Evolutionary conservation across 2,888 invertebrate genomes (phyloP), one percentile per base, ranked within the genome.

Genomic region (Calliopum simillimum): DNA sequence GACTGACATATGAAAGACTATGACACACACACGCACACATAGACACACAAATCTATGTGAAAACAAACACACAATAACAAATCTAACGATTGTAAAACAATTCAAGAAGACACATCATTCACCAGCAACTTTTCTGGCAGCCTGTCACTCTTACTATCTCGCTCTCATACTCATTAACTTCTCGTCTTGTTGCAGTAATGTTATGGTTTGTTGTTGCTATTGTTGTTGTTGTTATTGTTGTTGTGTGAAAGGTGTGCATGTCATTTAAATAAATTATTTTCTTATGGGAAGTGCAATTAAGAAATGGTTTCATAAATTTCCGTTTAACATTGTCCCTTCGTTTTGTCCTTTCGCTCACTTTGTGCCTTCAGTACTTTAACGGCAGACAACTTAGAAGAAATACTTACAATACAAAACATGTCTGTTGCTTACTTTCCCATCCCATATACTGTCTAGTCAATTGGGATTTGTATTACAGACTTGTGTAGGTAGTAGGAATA

Each of bases 231-330:
- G 49, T n/a, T 63, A 49, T 16, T 23, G 33, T 25, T 63, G 63
- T 21, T 49, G 25, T 12, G 23, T 13, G 6, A n/a, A 55, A 19
- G n/a, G 19, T 21, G 55, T 55, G 14, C 49, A 79, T 82, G 83
- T 82, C 83, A 81, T 83, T 84, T 83, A 82, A 83, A 83, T 83
- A 83, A 83, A 83, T 83, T 81, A 84, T 82, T 81, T 79, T 81
- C 80, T 81, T 83, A 76, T 79, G 80, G 80, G 80, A 84, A 84
- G 81, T 83, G 84, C 82, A 84, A 84, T 84, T 84, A 84, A 83
- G 82, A 82, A 82, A 84, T 82, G 82, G 82, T 81, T 84, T 83
- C 82, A 84, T 83, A 83, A 82, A 84, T 82, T 83, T 84, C 77
- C 78, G 75, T 79, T 33, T 76, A 78, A 79, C 77, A 79, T 79